Conservation (phyloP, 2,113 vertebrate genomes). For the Mirza zaza region DNA sequence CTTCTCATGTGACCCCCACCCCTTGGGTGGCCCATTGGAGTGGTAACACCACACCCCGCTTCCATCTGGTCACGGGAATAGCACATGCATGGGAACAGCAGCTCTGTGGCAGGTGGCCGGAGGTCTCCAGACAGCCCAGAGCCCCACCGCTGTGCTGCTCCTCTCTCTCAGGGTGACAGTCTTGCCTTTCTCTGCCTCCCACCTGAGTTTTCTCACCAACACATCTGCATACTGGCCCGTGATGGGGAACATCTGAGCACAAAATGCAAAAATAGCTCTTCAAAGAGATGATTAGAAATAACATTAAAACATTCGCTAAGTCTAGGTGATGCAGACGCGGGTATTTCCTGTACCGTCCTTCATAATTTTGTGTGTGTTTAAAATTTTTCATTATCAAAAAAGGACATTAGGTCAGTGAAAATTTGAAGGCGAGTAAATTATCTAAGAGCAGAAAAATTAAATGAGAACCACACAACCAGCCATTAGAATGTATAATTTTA, state of each 20-base stretch:
- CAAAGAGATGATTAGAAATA: neutral
- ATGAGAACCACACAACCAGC: neutral
- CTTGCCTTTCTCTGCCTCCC: conserved; percentile 81
- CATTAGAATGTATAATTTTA: neutral
- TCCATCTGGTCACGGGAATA: neutral
- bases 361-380: neutral
- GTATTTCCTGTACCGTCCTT: neutral
- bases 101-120: neutral
- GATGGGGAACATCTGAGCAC: conserved; percentile 85
- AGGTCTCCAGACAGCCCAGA: neutral
- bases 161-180: conserved; percentile 80
- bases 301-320: neutral
- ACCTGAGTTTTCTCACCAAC: conserved; percentile 82
- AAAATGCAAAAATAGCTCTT: neutral
- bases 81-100: neutral
- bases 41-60: neutral
- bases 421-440: neutral
- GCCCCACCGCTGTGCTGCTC: conserved; percentile 22
- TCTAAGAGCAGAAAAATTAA: neutral
- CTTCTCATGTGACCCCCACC: neutral
- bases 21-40: too few species aligned
- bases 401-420: neutral
- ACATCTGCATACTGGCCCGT: conserved; percentile 82
- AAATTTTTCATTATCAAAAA: neutral
- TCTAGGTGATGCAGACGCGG: neutral